Evolutionary conservation across 2,113 vertebrate genomes (phyloP), one percentile per base, ranked within the genome.

Genomic region (Xiphias gladius): DNA sequence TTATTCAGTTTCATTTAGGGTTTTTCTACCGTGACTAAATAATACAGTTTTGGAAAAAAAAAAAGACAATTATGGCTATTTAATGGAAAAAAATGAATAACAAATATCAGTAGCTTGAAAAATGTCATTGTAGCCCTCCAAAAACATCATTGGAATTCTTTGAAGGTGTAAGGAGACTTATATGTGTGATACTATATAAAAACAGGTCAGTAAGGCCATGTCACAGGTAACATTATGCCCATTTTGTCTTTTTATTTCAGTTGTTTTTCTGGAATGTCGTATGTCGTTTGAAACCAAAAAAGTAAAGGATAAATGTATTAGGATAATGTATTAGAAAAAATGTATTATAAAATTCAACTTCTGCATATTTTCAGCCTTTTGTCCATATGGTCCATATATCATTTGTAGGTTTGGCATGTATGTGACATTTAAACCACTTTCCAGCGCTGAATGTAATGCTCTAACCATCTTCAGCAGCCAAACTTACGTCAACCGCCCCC

Each of bases 401-500:
- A 71, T 3, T 48, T 63, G 0, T 17, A 48, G 0, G n/a, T 64
- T 41, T 65, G 58, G 58, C 66, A 66, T 50, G 28, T 30, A 74
- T 62, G 55, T 20, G 58, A 69, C 41, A 50, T 24, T 61, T 20
- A 30, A 52, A 71, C 28, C 67, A 7, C 48, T 59, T 24, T 10
- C 59, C 41, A 66, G 59, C 0, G 2, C 10, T 50, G 61, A 26
- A 66, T 72, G 61, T 17, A 41, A 66, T 41, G 4, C 41, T 72
- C 19, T 46, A 26, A 71, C 28, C 41, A 48, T 67, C 30, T n/a
- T 65, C 35, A 54, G 68, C 26, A n/a, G 69, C 71, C 71, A 70
- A 22, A 17, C 43, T 84, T n/a, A 46, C 54, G 63, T 62, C 70
- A 79, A 54, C 69, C 43, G 24, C 43, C 35, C 41, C 54, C 62